Percentiles rank a stretch among this genome's conserved stretches.
Conservation (phyloP, 2,888 invertebrate genomes). For the Pristionchus arcanus region DNA sequence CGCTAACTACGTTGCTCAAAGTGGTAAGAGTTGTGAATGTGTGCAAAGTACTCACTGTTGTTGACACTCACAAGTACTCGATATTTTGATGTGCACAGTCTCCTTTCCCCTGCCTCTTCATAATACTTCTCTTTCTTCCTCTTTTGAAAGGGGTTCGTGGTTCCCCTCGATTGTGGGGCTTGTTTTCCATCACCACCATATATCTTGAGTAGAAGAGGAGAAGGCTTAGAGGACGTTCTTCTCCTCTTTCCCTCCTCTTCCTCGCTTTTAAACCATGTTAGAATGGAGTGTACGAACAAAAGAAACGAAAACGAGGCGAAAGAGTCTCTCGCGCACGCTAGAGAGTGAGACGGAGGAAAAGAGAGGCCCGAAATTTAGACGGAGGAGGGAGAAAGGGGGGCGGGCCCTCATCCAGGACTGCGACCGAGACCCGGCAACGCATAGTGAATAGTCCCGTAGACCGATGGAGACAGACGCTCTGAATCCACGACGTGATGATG, state of each 20-base stretch:
- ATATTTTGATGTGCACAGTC: conserved; percentile 2
- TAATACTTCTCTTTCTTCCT: not conserved
- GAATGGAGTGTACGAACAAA: conserved; percentile 43
- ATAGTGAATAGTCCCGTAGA: not conserved
- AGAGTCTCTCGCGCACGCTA: conserved; percentile 5
- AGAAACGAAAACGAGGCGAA: conserved; percentile 31
- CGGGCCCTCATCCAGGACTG: conserved; percentile 11
- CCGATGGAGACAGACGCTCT: conserved; percentile 35
- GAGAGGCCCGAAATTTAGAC: conserved; percentile 14
- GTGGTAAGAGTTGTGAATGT: not conserved
- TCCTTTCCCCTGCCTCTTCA: not conserved
- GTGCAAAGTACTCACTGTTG: not conserved
- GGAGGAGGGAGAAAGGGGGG: conserved; percentile 7
- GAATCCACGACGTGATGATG: not conserved
- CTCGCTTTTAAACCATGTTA: conserved; percentile 37
- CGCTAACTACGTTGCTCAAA: conserved; percentile 26
- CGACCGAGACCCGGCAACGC: not conserved
- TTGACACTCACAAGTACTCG: conserved; percentile 22
- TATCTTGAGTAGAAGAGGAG: not conserved
- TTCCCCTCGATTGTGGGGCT: not conserved
- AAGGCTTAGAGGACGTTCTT: conserved; percentile 39
- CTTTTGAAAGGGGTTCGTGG: not conserved
- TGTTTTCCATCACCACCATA: conserved; percentile 43
- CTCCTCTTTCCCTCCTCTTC: not conserved
- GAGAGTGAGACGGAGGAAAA: conserved; percentile 24